These are phyloP conservation scores for Mercenaria mercenaria DNA, from an alignment of 1,140 invertebrate genomes.

Conservation along the genomic window DNA sequence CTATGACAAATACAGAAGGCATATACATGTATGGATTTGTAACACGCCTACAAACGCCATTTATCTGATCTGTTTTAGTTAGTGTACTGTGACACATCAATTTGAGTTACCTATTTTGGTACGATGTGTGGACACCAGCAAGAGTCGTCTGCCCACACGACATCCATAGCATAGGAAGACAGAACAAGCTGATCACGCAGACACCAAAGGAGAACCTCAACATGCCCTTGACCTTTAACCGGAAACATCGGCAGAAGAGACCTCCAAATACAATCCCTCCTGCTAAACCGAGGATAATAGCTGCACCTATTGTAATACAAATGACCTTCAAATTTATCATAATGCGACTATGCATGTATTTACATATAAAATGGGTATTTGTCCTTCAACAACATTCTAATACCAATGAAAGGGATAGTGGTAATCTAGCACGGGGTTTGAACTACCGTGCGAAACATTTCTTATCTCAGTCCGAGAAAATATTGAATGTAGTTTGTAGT, in stretches of 20 bases:
- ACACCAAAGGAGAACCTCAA: background rate
- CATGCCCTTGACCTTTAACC: conserved; percentile 41
- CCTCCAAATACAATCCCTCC: conserved; percentile 29
- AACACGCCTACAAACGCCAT: no score
- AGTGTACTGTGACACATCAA: no score
- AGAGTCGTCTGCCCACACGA: conserved; percentile 39
- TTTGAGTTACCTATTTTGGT: background rate
- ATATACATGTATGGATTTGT: no score
- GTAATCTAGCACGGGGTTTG: no score
- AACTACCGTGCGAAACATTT: no score
- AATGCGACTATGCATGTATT: background rate
- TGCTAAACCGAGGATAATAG: conserved; percentile 8
- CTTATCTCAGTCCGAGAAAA: no score
- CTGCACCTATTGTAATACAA: background rate
- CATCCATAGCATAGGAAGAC: background rate
- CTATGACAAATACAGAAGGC: no score
- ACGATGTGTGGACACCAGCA: conserved; percentile 1
- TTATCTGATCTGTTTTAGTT: no score
- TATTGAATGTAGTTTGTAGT: no score
- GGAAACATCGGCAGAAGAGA: conserved; percentile 25
- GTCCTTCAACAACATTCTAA: no score
- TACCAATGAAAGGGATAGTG: no score
- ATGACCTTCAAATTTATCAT: background rate
- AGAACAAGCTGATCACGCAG: background rate
- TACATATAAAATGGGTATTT: background rate